Evolutionary conservation across 2,888 invertebrate genomes (phyloP), one percentile per base, ranked within the genome.

Genomic region (Habrosyne pyritoides): DNA sequence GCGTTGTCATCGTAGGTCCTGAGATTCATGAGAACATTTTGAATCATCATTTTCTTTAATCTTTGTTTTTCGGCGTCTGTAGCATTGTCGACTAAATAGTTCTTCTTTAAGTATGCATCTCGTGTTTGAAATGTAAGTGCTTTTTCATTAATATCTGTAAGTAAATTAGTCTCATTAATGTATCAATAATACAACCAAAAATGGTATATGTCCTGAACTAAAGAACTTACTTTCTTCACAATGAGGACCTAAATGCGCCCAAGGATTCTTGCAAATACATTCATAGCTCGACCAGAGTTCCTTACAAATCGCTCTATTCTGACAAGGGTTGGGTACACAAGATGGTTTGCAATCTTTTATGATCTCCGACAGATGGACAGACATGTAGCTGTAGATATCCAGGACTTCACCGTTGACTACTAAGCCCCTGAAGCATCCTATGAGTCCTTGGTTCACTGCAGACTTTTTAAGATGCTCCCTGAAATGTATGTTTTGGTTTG

Each of bases 301-400:
- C 73, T 97, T 97, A 81, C 97, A 99, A 63, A 95, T 95, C 0
- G 98, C 98, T 49, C 96, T 97, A 82, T 99, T 98, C 83, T 96
- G 95, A 81, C 98, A 99, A 8, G 98, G 98, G 80, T 98, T 98
- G 0, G 98, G 98, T 64, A 97, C 97, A 86, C 99, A 99, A 0
- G 98, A 98, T 0, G 98, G 98, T 79, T 97, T 97, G 81, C 99
- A 99, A 80, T 98, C 98, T 81, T 97, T 96, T 59, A 97, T 97
- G 61, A 98, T 98, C 86, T 98, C 98, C 52, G 97, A 97, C 54
- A 98, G 88, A 88, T 98, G 97, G 28, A 97, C 97, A 46, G 97
- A 97, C 96, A 97, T 97, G 84, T 98, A 98, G 67, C 97, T 97
- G 87, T 98, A 97, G 64, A 99, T 97, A 77, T 98, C 97, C 47